A percentile compares a stretch with the other conserved stretches of the same genome.
These are phyloP conservation scores for Trichomalopsis sarcophagae DNA, from an alignment of 1,140 invertebrate species.

Conservation along the genomic window DNA sequence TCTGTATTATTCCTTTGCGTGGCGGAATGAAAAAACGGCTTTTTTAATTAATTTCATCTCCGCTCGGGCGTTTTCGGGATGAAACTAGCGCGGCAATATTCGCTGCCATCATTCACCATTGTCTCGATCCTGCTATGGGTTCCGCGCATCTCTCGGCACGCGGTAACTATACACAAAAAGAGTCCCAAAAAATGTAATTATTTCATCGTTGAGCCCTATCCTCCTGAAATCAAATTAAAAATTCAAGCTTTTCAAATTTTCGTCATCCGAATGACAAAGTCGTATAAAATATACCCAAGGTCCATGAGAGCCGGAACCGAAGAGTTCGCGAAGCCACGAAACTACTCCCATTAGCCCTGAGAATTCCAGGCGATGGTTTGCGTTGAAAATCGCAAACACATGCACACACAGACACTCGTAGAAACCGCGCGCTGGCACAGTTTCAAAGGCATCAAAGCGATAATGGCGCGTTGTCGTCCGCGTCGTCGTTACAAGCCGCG, in stretches of 20 bases:
- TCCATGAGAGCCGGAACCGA: too few species aligned
- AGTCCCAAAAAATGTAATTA: not conserved
- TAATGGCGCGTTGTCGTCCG: not conserved
- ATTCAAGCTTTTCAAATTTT: too few species aligned
- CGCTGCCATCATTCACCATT: not conserved
- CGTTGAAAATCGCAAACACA: not conserved
- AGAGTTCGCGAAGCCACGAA: not conserved
- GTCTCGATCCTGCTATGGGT: not conserved
- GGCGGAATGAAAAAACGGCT: not conserved
- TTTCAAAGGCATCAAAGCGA: constrained; percentile 31
- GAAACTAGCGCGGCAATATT: not conserved
- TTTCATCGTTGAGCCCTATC: not conserved
- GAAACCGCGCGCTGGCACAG: not conserved
- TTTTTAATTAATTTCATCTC: not conserved
- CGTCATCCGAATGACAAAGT: too few species aligned
- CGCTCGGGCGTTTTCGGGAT: not conserved
- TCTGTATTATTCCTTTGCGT: not conserved
- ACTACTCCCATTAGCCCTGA: not conserved
- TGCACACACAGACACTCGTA: not conserved
- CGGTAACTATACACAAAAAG: not conserved
- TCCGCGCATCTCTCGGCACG: not conserved
- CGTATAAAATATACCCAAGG: too few species aligned
- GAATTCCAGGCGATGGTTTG: not conserved
- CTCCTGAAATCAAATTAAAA: too few species aligned
- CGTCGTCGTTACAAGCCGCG: not conserved